Percentiles rank a stretch among this genome's conserved stretches.
Conservation (phyloP, 2,113 vertebrate species). For the Dasypus novemcinctus region DNA sequence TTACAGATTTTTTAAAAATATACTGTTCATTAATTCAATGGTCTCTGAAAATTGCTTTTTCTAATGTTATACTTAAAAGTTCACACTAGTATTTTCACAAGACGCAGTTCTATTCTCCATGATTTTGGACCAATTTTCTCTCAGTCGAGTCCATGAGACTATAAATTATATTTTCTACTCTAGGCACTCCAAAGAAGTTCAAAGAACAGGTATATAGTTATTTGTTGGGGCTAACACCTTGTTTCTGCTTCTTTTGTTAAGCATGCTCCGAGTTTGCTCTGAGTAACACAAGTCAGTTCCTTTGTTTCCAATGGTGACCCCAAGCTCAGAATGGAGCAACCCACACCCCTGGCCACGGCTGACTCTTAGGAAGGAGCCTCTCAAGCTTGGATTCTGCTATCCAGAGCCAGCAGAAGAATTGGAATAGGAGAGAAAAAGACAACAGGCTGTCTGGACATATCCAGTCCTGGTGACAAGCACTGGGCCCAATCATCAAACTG, state of each 20-base stretch:
- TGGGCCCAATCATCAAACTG: background rate
- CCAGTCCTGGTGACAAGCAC: background rate
- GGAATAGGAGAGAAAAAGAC: background rate
- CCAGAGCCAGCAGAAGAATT: background rate
- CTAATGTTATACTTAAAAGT: background rate
- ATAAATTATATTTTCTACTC: background rate
- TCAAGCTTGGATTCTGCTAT: background rate
- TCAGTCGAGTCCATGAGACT: background rate
- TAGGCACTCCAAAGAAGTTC: background rate
- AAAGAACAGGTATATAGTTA: background rate
- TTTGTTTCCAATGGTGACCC: background rate
- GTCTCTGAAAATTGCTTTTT: background rate
- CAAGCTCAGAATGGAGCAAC: background rate
- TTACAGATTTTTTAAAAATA: background rate
- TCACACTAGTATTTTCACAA: background rate
- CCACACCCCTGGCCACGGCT: background rate
- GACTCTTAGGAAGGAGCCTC: background rate
- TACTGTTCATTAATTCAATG: background rate
- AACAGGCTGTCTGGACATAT: background rate
- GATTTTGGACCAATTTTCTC: background rate
- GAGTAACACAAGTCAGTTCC: background rate
- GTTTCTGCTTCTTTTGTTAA: background rate
- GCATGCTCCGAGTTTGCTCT: too few relatives aligned
- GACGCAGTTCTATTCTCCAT: background rate
- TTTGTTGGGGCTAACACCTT: background rate